These are phyloP conservation scores for Melopsittacus undulatus DNA, from an alignment of 2,797 vertebrate genomes.

Conservation along the genomic window DNA sequence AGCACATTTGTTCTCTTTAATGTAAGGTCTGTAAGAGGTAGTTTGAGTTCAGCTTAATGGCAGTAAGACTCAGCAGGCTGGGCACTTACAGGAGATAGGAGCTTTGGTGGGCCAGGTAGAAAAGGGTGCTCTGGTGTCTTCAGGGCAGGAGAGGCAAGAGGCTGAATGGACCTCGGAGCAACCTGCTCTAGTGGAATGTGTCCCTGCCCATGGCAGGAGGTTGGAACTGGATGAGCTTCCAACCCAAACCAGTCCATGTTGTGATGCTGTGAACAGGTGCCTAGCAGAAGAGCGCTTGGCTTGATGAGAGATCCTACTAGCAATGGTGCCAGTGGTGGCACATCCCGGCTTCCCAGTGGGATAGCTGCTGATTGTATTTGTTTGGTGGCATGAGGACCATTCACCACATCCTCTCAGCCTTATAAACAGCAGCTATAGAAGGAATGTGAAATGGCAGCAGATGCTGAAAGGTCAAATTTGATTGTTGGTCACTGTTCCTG, in stretches of 20 bases:
- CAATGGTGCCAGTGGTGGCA: background rate
- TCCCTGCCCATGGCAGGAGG: background rate
- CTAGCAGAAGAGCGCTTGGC: background rate
- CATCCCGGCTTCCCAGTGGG: background rate
- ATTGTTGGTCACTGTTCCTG: background rate
- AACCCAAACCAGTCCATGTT: background rate
- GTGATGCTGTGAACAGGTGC: background rate
- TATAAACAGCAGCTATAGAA: background rate
- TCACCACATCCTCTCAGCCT: background rate
- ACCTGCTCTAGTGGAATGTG: background rate
- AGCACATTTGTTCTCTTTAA: background rate
- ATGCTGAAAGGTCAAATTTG: background rate
- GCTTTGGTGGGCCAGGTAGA: background rate
- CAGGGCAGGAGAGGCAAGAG: background rate
- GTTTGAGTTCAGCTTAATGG: background rate
- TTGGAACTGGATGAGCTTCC: background rate
- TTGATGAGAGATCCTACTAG: background rate
- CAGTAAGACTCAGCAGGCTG: background rate
- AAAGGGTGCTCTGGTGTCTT: background rate
- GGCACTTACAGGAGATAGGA: background rate
- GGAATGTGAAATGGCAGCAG: background rate
- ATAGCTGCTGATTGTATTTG: background rate
- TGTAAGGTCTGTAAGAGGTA: background rate
- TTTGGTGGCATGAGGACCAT: background rate
- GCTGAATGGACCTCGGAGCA: background rate